phyloP scores from a whole-genome alignment of 1,140 invertebrate species.

The Drosophila insularis region DNA sequence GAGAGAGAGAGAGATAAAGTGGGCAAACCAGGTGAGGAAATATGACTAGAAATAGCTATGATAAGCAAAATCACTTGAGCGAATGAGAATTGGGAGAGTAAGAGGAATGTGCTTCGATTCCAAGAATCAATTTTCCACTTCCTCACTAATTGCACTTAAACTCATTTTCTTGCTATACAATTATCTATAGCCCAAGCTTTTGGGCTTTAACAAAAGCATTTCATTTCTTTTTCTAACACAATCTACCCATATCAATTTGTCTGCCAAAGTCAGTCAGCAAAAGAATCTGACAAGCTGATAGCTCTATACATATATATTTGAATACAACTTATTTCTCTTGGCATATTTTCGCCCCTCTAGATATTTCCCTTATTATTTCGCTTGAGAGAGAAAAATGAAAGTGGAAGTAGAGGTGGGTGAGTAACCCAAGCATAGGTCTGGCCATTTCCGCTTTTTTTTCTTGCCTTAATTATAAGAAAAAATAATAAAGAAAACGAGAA shows the following conservation, averaged over 20 bases:
- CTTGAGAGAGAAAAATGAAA: conserved; percentile 23
- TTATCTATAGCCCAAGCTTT: background rate
- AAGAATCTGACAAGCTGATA: conserved; percentile 41
- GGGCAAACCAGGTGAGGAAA: background rate
- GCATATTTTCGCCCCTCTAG: conserved; percentile 45
- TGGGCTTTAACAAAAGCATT: background rate
- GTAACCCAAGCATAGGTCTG: conserved; percentile 21
- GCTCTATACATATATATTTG: conserved; percentile 32
- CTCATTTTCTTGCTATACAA: background rate
- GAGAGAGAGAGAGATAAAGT: too few species aligned
- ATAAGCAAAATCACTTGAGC: background rate
- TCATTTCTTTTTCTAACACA: background rate
- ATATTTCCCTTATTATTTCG: conserved; percentile 63
- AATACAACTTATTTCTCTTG: conserved; percentile 52
- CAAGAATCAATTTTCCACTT: conserved; percentile 7
- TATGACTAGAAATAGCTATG: background rate
- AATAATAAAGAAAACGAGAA: conserved; percentile 59
- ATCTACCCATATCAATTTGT: conserved; percentile 48
- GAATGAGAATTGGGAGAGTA: too few species aligned
- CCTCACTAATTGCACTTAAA: conserved; percentile 7
- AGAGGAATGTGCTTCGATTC: background rate
- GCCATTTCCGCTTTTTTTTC: background rate
- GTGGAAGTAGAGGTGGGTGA: conserved; percentile 40
- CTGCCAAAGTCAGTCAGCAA: conserved; percentile 42
- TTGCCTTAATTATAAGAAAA: conserved; percentile 73